Conservation (phyloP, 2,888 invertebrate species). For the Spodoptera exigua region DNA sequence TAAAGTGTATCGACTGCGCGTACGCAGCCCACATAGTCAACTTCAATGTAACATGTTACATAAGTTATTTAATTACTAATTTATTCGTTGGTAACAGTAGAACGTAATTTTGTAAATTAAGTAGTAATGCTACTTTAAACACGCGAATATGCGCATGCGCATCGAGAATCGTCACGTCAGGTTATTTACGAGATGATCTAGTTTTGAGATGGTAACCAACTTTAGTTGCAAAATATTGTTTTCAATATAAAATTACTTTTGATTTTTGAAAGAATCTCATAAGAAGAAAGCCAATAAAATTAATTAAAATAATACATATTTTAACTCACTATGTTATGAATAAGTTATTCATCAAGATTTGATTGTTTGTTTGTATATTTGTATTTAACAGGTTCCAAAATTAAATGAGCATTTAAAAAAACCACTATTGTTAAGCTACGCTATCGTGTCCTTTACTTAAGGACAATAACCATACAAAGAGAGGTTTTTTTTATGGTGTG, state of each 20-base stretch:
- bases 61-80: conserved; percentile 45
- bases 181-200: not conserved
- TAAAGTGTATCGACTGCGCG: conserved; percentile 18
- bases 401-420: no score
- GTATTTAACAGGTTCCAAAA: no score
- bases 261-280: no score
- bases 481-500: no score
- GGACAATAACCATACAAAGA: no score
- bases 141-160: conserved; percentile 33
- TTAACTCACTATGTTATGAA: no score
- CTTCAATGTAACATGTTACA: conserved; percentile 38
- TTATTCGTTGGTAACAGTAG: conserved; percentile 42
- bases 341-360: no score
- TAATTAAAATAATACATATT: no score
- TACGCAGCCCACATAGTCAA: conserved; percentile 25
- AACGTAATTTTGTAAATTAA: conserved; percentile 51
- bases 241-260: not conserved
- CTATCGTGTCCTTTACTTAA: no score
- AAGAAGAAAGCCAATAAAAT: no score
- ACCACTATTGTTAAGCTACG: no score
- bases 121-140: conserved; percentile 29
- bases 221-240: not conserved
- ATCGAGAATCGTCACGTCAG: not conserved
- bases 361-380: no score
- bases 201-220: not conserved